A percentile compares a stretch with the other conserved stretches of the same genome.
Evolutionary conservation across 2,888 invertebrate genomes (phyloP).

Genomic region (Troides helena): DNA sequence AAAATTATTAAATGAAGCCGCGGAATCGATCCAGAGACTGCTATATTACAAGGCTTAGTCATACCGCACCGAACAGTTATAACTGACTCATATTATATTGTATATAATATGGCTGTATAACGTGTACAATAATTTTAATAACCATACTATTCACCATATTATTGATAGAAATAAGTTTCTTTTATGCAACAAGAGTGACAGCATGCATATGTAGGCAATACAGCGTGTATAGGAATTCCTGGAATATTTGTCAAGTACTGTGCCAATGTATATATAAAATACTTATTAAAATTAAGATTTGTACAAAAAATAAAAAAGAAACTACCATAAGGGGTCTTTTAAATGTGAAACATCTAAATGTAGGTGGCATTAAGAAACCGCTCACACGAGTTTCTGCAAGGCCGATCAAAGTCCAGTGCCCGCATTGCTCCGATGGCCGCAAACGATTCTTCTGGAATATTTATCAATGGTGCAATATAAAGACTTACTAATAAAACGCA

Average conservation of each 20-base stretch:
- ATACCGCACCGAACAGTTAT: too few species aligned
- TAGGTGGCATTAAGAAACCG: conserved; percentile 44
- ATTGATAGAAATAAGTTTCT: too few species aligned
- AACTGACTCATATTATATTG: too few species aligned
- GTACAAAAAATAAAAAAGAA: neutral
- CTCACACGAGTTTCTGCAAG: conserved; percentile 50
- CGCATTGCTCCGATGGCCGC: conserved; percentile 36
- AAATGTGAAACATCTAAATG: conserved; percentile 11
- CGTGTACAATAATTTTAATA: too few species aligned
- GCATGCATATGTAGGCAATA: too few species aligned
- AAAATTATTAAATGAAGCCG: too few species aligned
- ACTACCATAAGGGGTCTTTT: neutral
- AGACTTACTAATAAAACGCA: neutral
- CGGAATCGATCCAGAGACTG: too few species aligned
- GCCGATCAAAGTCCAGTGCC: conserved; percentile 63
- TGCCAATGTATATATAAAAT: neutral
- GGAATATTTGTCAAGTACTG: neutral
- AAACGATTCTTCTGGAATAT: conserved; percentile 30
- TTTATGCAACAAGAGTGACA: too few species aligned
- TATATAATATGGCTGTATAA: too few species aligned
- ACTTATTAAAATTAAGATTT: neutral
- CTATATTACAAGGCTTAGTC: too few species aligned
- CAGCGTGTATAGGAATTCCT: too few species aligned
- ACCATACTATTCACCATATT: too few species aligned
- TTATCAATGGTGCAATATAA: neutral